phyloP scores from a whole-genome alignment of 2,797 vertebrate species.

The Molossus alvarezi region DNA sequence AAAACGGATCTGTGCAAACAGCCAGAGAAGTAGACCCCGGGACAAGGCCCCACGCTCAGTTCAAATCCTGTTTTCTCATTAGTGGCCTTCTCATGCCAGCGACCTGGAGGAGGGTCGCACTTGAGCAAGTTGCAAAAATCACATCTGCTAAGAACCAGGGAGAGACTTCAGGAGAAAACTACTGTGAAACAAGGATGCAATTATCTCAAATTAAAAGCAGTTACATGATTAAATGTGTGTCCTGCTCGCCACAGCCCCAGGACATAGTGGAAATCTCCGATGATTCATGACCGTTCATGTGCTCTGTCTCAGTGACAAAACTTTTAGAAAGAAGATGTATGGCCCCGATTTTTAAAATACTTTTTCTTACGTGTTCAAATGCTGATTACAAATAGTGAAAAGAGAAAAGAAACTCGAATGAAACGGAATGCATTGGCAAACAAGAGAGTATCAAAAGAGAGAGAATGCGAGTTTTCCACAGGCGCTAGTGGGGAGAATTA shows the following conservation, averaged over 20 bases:
- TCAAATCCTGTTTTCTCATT: constrained; percentile 20
- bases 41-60: constrained; percentile 36
- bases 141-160: constrained; percentile 29
- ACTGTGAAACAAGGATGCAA: constrained; percentile 80
- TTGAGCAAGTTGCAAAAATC: constrained; percentile 52
- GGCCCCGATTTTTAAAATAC: not conserved
- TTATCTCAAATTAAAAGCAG: constrained; percentile 87
- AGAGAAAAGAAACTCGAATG: not conserved
- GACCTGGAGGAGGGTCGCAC: not conserved
- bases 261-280: constrained; percentile 57
- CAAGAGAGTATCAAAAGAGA: constrained; percentile 51
- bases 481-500: constrained; percentile 73
- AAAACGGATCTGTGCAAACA: constrained; percentile 2
- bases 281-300: constrained; percentile 49
- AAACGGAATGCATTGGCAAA: constrained; percentile 30
- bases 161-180: constrained; percentile 66
- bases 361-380: constrained; percentile 6
- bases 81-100: constrained; percentile 45
- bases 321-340: not conserved
- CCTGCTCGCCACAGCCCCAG: constrained; percentile 73
- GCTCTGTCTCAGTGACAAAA: constrained; percentile 53
- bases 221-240: constrained; percentile 77
- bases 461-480: constrained; percentile 74
- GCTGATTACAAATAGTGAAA: constrained; percentile 42
- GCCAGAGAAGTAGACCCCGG: not conserved